Evolutionary conservation across 2,113 vertebrate genomes (phyloP).

Genomic region (Cavia aperea): DNA sequence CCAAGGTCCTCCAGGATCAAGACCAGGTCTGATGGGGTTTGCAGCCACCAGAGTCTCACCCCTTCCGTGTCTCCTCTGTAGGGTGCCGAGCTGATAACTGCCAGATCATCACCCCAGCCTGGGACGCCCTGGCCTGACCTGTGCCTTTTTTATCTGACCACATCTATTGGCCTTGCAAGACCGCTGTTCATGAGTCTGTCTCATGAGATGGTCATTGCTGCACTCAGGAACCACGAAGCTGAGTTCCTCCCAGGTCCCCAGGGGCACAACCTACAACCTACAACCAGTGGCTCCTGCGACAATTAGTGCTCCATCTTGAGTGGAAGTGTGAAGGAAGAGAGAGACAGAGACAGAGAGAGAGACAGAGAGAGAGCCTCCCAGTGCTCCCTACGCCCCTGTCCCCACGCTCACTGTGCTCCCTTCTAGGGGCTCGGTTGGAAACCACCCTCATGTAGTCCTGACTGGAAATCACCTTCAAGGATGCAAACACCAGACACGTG

Average conservation of each 20-base stretch:
- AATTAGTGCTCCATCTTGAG: neutral
- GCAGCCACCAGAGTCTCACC: neutral
- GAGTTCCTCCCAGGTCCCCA: neutral
- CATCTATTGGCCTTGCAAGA: neutral
- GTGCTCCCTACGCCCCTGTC: fast-evolving
- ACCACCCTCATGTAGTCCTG: neutral
- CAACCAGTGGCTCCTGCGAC: neutral
- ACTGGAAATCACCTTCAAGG: neutral
- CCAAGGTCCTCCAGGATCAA: neutral
- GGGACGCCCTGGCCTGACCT: neutral
- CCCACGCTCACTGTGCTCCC: neutral
- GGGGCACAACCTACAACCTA: neutral
- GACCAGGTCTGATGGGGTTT: neutral
- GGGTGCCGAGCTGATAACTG: neutral
- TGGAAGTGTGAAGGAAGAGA: neutral
- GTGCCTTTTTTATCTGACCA: neutral
- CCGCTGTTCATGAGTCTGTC: neutral
- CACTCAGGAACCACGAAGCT: neutral
- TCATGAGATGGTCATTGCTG: neutral
- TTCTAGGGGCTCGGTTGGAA: neutral
- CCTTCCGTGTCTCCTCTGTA: neutral
- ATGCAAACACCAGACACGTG: neutral
- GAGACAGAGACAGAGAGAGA: neutral
- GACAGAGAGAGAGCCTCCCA: no score
- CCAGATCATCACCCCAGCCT: neutral